phyloP scores from a whole-genome alignment of 2,113 vertebrate species.

The Thamnaconus septentrionalis region DNA sequence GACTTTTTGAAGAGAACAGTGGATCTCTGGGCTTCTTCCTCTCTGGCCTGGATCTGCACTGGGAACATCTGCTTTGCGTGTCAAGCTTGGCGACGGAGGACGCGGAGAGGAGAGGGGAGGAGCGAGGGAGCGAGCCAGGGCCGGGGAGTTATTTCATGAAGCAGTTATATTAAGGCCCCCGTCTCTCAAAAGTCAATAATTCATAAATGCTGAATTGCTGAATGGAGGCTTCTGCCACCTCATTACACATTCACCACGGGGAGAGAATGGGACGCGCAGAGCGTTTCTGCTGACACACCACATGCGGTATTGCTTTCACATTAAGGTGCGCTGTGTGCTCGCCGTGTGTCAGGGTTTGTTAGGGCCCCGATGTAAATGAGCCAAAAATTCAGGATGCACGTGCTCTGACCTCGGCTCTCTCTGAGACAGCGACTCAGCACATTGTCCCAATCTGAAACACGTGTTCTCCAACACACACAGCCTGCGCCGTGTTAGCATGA shows the following conservation, averaged over 20 bases:
- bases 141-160: conserved; percentile 52
- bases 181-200: conserved; percentile 70
- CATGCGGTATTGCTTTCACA: conserved; percentile 51
- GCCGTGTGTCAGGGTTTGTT: conserved; percentile 31
- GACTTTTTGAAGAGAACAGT: not conserved
- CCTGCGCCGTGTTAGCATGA: no score
- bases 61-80: conserved; percentile 40
- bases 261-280: conserved; percentile 55
- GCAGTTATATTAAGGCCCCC: conserved; percentile 68
- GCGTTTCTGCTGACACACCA: conserved; percentile 61
- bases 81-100: conserved; percentile 24
- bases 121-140: conserved; percentile 20
- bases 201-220: conserved; percentile 71
- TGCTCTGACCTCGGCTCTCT: conserved; percentile 55
- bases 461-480: conserved; percentile 39
- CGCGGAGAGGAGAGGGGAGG: conserved; percentile 9
- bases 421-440: conserved; percentile 55
- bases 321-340: conserved; percentile 38
- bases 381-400: conserved; percentile 40
- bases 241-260: conserved; percentile 69
- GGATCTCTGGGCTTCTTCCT: not conserved
- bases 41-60: conserved; percentile 14
- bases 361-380: conserved; percentile 46
- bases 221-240: conserved; percentile 68
- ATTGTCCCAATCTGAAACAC: conserved; percentile 59